phyloP scores from a whole-genome alignment of 2,797 vertebrate genomes.

The Squalus acanthias region DNA sequence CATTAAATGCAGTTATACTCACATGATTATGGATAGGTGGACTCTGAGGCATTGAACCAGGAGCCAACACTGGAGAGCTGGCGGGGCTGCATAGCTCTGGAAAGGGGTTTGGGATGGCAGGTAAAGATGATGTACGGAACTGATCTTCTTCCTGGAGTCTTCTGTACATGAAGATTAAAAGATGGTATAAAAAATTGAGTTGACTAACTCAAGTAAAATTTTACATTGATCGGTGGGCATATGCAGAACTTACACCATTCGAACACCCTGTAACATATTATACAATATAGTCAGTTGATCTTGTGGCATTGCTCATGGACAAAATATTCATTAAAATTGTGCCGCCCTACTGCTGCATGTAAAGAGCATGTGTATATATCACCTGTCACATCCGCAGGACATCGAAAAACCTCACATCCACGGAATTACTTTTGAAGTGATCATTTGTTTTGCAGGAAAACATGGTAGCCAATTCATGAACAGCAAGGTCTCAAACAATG shows the following conservation, averaged over 20 bases:
- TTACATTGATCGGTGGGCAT: not conserved
- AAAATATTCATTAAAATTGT: not conserved
- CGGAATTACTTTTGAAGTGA: not conserved
- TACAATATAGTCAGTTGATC: not conserved
- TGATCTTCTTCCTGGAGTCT: slow-evolving; percentile 86
- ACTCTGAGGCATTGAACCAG: slow-evolving; percentile 80
- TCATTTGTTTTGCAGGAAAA: not conserved
- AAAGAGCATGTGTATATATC: not conserved
- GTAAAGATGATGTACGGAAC: slow-evolving; percentile 83
- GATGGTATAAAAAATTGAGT: not conserved
- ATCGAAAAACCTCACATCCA: too few species aligned
- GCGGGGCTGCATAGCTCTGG: slow-evolving; percentile 84
- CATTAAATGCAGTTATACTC: slow-evolving; percentile 44
- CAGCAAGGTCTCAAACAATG: not conserved
- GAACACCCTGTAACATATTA: not conserved
- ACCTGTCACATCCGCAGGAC: not conserved
- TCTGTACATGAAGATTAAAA: slow-evolving; percentile 53
- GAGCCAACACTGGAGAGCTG: slow-evolving; percentile 73
- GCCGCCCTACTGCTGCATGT: too few species aligned
- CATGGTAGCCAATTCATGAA: not conserved
- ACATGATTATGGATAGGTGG: slow-evolving; percentile 66
- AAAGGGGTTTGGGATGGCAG: slow-evolving; percentile 94
- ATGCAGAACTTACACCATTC: not conserved
- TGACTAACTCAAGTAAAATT: not conserved
- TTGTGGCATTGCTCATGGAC: not conserved